Evolutionary conservation across 2,113 vertebrate species (phyloP).

Genomic region (Leucopsar rothschildi): DNA sequence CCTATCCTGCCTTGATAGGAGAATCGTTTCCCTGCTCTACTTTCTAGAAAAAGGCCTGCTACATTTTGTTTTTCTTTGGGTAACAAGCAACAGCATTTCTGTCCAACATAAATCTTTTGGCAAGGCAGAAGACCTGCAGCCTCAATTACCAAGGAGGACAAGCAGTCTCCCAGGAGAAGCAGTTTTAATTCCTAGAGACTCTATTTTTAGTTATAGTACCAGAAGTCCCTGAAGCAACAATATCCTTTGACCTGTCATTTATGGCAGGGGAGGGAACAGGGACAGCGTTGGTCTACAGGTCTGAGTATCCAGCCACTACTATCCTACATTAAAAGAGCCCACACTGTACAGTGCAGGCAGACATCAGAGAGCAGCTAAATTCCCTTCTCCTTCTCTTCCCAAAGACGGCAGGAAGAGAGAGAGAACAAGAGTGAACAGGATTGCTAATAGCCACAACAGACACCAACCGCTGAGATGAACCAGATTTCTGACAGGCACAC

Average conservation of each 20-base stretch:
- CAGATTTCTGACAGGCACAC: not conserved
- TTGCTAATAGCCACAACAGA: not conserved
- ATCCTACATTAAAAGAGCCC: not conserved
- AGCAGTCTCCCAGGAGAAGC: conserved; percentile 4
- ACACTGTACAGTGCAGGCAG: not conserved
- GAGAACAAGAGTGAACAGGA: not conserved
- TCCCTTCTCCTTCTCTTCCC: not conserved
- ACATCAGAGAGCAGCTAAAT: not conserved
- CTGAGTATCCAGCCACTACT: not conserved
- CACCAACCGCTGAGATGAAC: not conserved
- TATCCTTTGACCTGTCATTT: conserved; percentile 54
- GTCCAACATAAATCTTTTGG: not conserved
- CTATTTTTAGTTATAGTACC: conserved; percentile 51
- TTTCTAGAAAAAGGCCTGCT: not conserved
- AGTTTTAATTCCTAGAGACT: conserved; percentile 46
- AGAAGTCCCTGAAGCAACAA: conserved; percentile 45
- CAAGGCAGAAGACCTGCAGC: conserved; percentile 4
- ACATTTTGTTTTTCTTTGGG: not conserved
- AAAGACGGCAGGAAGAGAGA: not conserved
- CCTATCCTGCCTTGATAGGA: not conserved
- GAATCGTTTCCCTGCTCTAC: not conserved
- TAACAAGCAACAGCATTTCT: not conserved
- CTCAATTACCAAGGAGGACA: conserved; percentile 14
- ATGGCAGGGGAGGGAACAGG: not conserved
- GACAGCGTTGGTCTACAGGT: not conserved